These are phyloP conservation scores for Ceyx cyanopectus DNA, from an alignment of 2,113 vertebrate genomes.

Conservation along the genomic window DNA sequence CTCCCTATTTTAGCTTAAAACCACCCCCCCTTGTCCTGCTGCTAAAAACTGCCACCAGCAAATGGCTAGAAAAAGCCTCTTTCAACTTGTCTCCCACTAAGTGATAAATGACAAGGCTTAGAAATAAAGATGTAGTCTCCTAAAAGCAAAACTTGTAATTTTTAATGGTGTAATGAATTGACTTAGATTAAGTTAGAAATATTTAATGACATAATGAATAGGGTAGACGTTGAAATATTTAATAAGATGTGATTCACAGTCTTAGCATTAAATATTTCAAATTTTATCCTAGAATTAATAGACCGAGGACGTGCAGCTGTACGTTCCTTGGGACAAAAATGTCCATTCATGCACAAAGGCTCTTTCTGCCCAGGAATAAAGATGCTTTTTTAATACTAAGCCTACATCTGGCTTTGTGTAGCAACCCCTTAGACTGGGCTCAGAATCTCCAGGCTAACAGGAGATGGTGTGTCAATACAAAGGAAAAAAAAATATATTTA, in stretches of 20 bases:
- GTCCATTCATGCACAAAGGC: neutral
- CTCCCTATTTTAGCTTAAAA: neutral
- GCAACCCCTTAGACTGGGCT: neutral
- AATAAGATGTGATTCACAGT: neutral
- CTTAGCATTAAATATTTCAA: neutral
- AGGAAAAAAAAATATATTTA: neutral
- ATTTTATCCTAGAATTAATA: neutral
- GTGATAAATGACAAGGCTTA: fast-evolving
- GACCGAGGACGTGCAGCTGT: neutral
- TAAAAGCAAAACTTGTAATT: too few relatives aligned
- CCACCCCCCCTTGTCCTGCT: neutral
- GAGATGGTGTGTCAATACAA: neutral
- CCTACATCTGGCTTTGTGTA: neutral
- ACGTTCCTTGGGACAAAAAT: neutral
- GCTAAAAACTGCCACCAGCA: neutral
- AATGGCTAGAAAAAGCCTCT: neutral
- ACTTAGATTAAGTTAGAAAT: neutral
- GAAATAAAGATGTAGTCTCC: neutral
- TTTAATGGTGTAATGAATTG: neutral
- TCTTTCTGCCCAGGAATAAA: neutral
- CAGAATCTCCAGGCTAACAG: neutral
- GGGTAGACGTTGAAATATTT: neutral
- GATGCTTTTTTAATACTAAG: neutral
- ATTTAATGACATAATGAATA: neutral
- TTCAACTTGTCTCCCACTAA: neutral